Evolutionary conservation across 2,888 invertebrate species (phyloP).

Genomic region (Phyto melanocephala): DNA sequence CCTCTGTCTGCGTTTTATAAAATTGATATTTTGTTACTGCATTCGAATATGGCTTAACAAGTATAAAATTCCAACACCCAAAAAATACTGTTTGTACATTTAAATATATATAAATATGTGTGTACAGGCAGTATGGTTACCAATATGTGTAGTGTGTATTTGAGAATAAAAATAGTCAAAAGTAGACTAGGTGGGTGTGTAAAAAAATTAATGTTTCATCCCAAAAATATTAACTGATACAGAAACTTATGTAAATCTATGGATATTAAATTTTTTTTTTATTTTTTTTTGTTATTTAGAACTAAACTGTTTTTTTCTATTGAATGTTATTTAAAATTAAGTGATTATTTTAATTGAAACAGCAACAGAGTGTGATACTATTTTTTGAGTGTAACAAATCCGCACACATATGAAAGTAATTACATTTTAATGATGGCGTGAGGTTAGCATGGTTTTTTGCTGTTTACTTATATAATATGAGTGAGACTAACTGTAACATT

Average conservation of each 20-base stretch:
- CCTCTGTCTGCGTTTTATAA: background rate
- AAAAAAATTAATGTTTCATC: no score
- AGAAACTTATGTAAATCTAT: no score
- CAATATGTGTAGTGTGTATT: background rate
- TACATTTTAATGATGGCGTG: background rate
- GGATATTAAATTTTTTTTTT: no score
- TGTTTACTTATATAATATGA: slow-evolving; percentile 12
- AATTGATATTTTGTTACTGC: background rate
- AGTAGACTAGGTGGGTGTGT: no score
- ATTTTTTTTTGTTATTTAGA: no score
- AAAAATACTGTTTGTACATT: background rate
- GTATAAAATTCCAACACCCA: background rate
- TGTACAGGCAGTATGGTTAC: background rate
- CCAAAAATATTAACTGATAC: no score
- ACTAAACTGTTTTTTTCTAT: no score
- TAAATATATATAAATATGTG: no score
- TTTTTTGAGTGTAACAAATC: background rate
- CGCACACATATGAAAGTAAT: background rate
- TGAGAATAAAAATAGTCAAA: background rate
- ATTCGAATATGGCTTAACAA: background rate
- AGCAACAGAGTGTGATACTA: no score
- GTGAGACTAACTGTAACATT: background rate
- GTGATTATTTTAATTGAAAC: no score
- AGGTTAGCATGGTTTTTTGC: background rate
- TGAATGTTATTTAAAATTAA: no score